Evolutionary conservation across 2,888 invertebrate genomes (phyloP).

Genomic region (Ectobius pallidus): DNA sequence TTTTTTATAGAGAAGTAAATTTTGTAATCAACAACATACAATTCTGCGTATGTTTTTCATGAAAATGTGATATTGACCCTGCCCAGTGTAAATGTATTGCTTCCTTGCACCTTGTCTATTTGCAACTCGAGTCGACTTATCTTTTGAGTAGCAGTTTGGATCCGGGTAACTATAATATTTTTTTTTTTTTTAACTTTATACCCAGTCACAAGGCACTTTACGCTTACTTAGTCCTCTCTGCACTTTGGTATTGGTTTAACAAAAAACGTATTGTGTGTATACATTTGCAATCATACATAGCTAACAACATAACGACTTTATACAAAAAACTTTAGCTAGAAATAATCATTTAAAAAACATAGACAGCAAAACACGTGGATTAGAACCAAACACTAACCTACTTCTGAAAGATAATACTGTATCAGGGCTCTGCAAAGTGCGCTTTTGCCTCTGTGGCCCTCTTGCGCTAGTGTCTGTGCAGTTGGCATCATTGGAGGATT

Average conservation of each 20-base stretch:
- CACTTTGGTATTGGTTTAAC: conserved; percentile 41
- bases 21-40: not conserved
- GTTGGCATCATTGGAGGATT: not conserved
- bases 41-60: not conserved
- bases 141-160: conserved; percentile 32
- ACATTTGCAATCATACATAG: conserved; percentile 29
- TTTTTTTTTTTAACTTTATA: no score
- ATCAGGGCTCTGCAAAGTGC: conserved; percentile 12
- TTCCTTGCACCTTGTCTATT: conserved; percentile 37
- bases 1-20: no score
- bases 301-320: conserved; percentile 33
- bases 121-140: conserved; percentile 16
- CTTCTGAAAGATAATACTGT: conserved; percentile 43
- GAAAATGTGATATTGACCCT: conserved; percentile 28
- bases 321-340: conserved; percentile 30
- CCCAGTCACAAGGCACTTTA: conserved; percentile 45
- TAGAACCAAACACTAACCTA: conserved; percentile 40
- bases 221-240: conserved; percentile 41
- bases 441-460: not conserved
- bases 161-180: conserved; percentile 30
- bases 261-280: conserved; percentile 26
- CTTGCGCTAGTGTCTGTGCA: not conserved
- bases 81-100: conserved; percentile 36
- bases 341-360: conserved; percentile 32
- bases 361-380: conserved; percentile 38